Evolutionary conservation across 2,113 vertebrate species (phyloP).

Genomic region (Carassius auratus): DNA sequence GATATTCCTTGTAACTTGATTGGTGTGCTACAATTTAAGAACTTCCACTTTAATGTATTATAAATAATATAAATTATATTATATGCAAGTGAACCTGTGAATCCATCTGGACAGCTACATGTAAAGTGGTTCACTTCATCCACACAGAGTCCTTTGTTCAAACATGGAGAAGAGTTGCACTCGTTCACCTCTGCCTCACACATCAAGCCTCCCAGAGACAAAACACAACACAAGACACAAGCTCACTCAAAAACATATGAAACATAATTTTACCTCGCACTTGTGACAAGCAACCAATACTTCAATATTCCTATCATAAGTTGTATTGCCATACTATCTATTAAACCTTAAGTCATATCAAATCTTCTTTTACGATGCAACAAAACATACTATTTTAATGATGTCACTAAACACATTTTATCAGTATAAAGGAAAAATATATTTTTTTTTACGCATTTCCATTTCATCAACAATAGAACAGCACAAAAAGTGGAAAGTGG

Average conservation of each 20-base stretch:
- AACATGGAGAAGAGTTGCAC: slow-evolving; percentile 87
- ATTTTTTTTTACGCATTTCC: no score
- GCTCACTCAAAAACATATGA: slow-evolving; percentile 34
- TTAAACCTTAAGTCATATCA: neutral
- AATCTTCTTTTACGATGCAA: no score
- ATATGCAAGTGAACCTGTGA: slow-evolving; percentile 73
- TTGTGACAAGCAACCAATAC: neutral
- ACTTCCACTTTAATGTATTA: neutral
- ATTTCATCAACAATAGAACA: neutral
- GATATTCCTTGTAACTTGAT: neutral
- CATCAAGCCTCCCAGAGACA: slow-evolving; percentile 75
- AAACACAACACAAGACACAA: neutral
- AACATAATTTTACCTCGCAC: neutral
- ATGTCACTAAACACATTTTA: neutral
- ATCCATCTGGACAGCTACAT: slow-evolving; percentile 85
- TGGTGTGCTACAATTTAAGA: neutral
- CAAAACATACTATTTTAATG: neutral
- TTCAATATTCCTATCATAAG: neutral
- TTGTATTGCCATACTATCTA: neutral
- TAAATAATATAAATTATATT: neutral
- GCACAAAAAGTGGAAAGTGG: neutral
- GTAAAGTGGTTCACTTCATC: slow-evolving; percentile 83
- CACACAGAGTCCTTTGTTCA: slow-evolving; percentile 86
- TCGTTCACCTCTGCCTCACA: slow-evolving; percentile 92
- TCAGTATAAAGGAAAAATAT: neutral